A percentile compares a stretch with the other conserved stretches of the same genome.
These are phyloP conservation scores for Macrosoma leucophasiata DNA, from an alignment of 2,888 invertebrate genomes.

Conservation along the genomic window DNA sequence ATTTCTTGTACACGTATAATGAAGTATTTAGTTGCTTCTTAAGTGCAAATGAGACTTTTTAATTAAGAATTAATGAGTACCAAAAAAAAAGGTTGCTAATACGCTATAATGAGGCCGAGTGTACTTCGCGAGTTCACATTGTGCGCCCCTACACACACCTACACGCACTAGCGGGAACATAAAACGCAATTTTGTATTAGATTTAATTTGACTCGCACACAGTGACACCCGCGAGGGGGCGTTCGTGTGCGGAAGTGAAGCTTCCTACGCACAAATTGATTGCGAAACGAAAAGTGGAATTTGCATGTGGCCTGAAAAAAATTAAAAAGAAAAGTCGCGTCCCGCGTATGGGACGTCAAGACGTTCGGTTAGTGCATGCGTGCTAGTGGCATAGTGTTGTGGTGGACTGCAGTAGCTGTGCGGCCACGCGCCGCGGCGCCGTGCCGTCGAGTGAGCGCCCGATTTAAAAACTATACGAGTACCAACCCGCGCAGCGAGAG, in stretches of 20 bases:
- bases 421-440: conserved; percentile 65
- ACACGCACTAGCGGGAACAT: conserved; percentile 66
- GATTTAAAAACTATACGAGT: conserved; percentile 75
- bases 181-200: conserved; percentile 77
- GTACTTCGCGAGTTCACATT: conserved; percentile 65
- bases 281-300: conserved; percentile 68
- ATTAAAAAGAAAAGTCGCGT: conserved; percentile 2
- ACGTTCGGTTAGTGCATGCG: conserved; percentile 47
- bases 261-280: conserved; percentile 74
- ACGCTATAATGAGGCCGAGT: conserved; percentile 40
- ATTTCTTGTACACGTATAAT: too few relatives aligned
- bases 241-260: conserved; percentile 48
- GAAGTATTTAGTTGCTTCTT: too few relatives aligned
- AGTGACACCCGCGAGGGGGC: conserved; percentile 29
- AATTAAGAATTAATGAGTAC: conserved; percentile 6
- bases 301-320: conserved; percentile 45
- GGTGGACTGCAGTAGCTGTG: conserved; percentile 46
- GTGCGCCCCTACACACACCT: conserved; percentile 66
- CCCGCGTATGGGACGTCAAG: conserved; percentile 18
- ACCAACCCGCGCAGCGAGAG: conserved; percentile 69
- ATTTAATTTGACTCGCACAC: conserved; percentile 69
- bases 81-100: conserved; percentile 35
- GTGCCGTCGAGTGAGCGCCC: conserved; percentile 67
- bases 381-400: conserved; percentile 42
- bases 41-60: too few relatives aligned